These are phyloP conservation scores for Eupeodes luniger DNA, from an alignment of 2,888 invertebrate genomes.

Conservation along the genomic window DNA sequence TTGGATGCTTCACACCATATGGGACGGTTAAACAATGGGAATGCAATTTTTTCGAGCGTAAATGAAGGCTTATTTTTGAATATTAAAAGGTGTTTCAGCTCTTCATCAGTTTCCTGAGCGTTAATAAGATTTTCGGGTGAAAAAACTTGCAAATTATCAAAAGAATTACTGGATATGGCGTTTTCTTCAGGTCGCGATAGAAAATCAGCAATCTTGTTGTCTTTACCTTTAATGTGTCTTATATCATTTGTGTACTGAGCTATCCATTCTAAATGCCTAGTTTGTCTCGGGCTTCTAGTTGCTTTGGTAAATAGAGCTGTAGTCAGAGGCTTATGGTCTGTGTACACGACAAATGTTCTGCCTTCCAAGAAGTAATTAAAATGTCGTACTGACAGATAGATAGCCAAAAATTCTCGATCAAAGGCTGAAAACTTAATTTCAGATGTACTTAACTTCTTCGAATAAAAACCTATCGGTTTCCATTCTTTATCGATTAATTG, in stretches of 20 bases:
- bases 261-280: constrained; percentile 13
- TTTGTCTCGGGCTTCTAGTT: too few species aligned
- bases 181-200: constrained; percentile 21
- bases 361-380: too few species aligned
- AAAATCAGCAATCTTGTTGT: constrained; percentile 16
- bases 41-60: too few species aligned
- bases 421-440: not conserved
- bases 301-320: too few species aligned
- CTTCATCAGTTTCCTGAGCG: too few species aligned
- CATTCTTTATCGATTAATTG: constrained; percentile 12
- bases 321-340: too few species aligned
- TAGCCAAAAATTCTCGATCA: not conserved
- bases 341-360: too few species aligned
- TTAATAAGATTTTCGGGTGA: constrained; percentile 86
- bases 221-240: not conserved
- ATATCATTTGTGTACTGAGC: constrained; percentile 22
- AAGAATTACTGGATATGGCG: not conserved
- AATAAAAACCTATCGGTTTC: constrained; percentile 28
- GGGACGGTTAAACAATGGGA: too few species aligned
- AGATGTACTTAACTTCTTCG: not conserved
- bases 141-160: constrained; percentile 77
- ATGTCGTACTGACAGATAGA: not conserved
- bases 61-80: not conserved
- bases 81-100: not conserved
- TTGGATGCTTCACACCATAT: not conserved